These are phyloP conservation scores for Chamaetylas fuelleborni DNA, from an alignment of 2,113 vertebrate genomes.

Conservation along the genomic window DNA sequence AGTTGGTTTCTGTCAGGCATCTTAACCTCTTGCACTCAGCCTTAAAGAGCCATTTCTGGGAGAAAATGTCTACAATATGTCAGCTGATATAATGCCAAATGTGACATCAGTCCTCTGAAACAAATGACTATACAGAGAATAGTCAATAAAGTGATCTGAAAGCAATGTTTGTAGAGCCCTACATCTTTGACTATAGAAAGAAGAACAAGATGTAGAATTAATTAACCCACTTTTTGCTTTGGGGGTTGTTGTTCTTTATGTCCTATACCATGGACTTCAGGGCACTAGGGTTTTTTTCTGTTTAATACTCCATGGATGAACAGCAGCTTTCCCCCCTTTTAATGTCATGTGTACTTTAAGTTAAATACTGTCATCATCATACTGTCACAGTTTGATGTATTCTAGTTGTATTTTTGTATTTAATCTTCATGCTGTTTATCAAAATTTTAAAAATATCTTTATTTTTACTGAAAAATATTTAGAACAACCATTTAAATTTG, in stretches of 20 bases:
- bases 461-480: background rate
- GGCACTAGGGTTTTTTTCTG: background rate
- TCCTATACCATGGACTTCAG: background rate
- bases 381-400: background rate
- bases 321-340: background rate
- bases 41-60: slow-evolving; percentile 76
- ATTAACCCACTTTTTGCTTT: slow-evolving; percentile 66
- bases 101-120: slow-evolving; percentile 82
- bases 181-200: slow-evolving; percentile 66
- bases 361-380: no score
- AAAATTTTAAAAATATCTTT: background rate
- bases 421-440: background rate
- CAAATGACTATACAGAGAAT: slow-evolving; percentile 81
- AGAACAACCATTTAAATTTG: background rate
- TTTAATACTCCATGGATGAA: background rate
- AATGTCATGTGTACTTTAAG: background rate
- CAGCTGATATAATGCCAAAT: slow-evolving; percentile 77
- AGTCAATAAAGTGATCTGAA: slow-evolving; percentile 87
- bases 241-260: slow-evolving; percentile 22
- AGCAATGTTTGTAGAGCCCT: slow-evolving; percentile 71
- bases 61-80: slow-evolving; percentile 81
- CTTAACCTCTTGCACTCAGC: slow-evolving; percentile 82
- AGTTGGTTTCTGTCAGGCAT: slow-evolving; percentile 69
- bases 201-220: slow-evolving; percentile 67
- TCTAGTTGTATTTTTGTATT: background rate